Conservation (phyloP, 2,888 invertebrate genomes). For the Caenorhabditis becei region DNA sequence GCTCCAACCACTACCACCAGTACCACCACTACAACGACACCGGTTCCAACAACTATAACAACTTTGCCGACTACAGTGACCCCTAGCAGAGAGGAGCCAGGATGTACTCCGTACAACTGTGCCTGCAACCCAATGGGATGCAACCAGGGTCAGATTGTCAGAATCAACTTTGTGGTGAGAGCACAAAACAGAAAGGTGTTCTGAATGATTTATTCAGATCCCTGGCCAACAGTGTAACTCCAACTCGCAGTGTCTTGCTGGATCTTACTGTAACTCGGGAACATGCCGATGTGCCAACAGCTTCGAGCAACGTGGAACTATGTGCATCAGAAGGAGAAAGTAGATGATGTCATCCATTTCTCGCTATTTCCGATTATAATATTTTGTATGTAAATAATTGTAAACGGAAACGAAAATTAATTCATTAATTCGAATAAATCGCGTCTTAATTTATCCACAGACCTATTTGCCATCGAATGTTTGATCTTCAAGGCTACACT, state of each 20-base stretch:
- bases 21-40: not conserved
- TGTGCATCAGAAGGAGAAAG: constrained; percentile 64
- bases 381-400: constrained; percentile 60
- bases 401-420: constrained; percentile 44
- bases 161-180: constrained; percentile 66
- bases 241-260: constrained; percentile 58
- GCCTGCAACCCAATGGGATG: constrained; percentile 60
- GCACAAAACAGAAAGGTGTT: not conserved
- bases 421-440: constrained; percentile 30
- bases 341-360: constrained; percentile 18
- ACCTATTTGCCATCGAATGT: constrained; percentile 17
- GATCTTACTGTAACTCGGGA: constrained; percentile 60
- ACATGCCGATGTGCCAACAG: constrained; percentile 66
- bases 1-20: constrained; percentile 28
- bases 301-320: constrained; percentile 67
- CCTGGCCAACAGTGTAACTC: constrained; percentile 52
- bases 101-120: constrained; percentile 49
- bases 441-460: constrained; percentile 34
- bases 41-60: constrained; percentile 9
- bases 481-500: constrained; percentile 28
- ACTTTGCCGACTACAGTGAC: constrained; percentile 26
- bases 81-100: constrained; percentile 47
- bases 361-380: constrained; percentile 43
- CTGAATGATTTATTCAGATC: constrained; percentile 40
- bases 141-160: constrained; percentile 57